These are phyloP conservation scores for Eulemur albifrons DNA, from an alignment of 2,797 vertebrate genomes.

Conservation along the genomic window DNA sequence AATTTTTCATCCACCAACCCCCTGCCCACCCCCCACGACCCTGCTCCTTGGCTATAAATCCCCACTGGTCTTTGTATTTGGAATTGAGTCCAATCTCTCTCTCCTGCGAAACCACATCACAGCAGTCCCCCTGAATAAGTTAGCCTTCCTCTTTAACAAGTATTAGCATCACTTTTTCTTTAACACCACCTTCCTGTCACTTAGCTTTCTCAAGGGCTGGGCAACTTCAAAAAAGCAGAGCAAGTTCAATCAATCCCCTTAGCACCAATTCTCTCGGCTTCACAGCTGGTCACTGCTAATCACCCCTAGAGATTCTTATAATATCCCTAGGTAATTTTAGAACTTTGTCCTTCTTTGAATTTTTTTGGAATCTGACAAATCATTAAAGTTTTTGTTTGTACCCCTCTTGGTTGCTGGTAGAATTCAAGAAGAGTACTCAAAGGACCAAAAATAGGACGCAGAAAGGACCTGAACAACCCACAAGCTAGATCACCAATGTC, in stretches of 20 bases:
- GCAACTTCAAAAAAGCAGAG: background rate
- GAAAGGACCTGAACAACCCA: background rate
- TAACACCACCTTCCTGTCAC: background rate
- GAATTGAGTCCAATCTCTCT: background rate
- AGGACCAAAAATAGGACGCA: background rate
- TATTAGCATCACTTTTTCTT: background rate
- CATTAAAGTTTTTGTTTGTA: background rate
- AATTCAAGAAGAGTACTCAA: background rate
- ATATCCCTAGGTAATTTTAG: background rate
- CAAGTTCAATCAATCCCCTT: background rate
- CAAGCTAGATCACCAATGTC: background rate
- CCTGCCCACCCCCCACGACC: too few relatives aligned
- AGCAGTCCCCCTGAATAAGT: background rate
- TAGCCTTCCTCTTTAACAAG: background rate
- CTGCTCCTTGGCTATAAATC: background rate
- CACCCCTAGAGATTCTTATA: background rate
- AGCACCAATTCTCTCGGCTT: background rate
- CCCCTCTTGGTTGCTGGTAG: background rate
- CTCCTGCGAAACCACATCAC: background rate
- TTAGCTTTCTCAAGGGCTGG: background rate
- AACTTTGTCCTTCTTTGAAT: background rate
- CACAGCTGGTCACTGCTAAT: background rate
- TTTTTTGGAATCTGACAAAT: background rate
- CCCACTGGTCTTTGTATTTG: background rate
- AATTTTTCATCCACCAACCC: background rate